Evolutionary conservation across 2,888 invertebrate genomes (phyloP), one percentile per base, ranked within the genome.

Genomic region (Amphipyra tragopoginis): DNA sequence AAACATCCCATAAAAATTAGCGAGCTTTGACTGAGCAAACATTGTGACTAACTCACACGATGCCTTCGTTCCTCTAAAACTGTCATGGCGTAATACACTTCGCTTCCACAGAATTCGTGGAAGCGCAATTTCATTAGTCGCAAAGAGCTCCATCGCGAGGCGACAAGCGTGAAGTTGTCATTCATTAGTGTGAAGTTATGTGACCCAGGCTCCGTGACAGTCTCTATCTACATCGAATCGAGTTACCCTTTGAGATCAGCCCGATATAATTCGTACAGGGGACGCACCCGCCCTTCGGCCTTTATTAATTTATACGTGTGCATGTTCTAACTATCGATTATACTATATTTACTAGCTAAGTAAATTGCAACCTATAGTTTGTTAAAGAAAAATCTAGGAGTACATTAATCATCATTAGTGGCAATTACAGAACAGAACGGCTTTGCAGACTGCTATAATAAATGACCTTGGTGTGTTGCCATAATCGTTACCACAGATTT

Each of bases 71-170:
- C 43, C 40, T 60, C 63, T 58, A 68, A 70, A 80, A 72, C 73
- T 62, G 72, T 63, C 53, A 71, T 70, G 57, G 57, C 62, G 70
- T 78, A 82, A 84, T 82, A 79, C 72, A 79, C 67, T 70, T 65
- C 64, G 60, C 74, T 72, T 78, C 72, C 59, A 64, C 65, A 73
- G 78, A 72, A 83, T 86, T 82, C 82, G 53, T 79, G 77, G 77
- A 78, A 81, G 83, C 82, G 86, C 85, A 90, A 91, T 90, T 90
- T 90, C 90, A 90, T 91, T 90, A 89, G 86, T 85, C 81, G 83
- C 82, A 84, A 84, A 86, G 84, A 86, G 87, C 85, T 80, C 80
- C 79, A 82, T 83, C 74, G 84, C 76, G 81, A 64, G 79, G 83
- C 78, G 84, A 83, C 83, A 82, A 80, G 77, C 82, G 84, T 81